Percentiles rank a stretch among this genome's conserved stretches.
These are phyloP conservation scores for Kryptolebias marmoratus DNA, from an alignment of 2,113 vertebrate genomes.

Conservation along the genomic window DNA sequence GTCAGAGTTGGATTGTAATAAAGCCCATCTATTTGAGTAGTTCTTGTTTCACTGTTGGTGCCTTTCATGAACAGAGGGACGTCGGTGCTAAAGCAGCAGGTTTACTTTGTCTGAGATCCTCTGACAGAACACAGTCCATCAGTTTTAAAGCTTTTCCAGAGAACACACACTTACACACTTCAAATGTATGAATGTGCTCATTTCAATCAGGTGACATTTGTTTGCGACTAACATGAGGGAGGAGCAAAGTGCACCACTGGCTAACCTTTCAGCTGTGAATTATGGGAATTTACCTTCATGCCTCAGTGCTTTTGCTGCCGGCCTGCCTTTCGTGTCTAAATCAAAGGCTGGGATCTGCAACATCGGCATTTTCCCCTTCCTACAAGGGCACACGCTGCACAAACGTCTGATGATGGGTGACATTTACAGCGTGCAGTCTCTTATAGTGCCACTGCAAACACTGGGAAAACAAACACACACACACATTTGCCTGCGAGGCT, in stretches of 20 bases:
- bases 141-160: slow-evolving; percentile 64
- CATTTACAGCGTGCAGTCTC: slow-evolving; percentile 76
- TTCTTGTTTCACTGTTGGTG: too few species aligned
- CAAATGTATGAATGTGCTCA: slow-evolving; percentile 65
- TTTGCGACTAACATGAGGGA: slow-evolving; percentile 84
- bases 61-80: too few species aligned
- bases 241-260: slow-evolving; percentile 79
- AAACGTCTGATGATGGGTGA: slow-evolving; percentile 76
- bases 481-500: slow-evolving; percentile 18
- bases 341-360: slow-evolving; percentile 90
- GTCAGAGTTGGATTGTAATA: too few species aligned
- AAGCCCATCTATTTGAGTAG: too few species aligned
- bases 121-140: slow-evolving; percentile 63
- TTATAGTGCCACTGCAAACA: slow-evolving; percentile 51
- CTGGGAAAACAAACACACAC: slow-evolving; percentile 25
- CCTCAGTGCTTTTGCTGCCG: slow-evolving; percentile 86
- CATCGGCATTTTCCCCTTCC: slow-evolving; percentile 90
- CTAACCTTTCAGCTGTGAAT: slow-evolving; percentile 96
- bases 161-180: slow-evolving; percentile 1
- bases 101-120: slow-evolving; percentile 23
- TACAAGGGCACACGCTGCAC: slow-evolving; percentile 82
- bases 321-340: slow-evolving; percentile 90
- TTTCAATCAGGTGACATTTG: slow-evolving; percentile 88
- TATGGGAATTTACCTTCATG: slow-evolving; percentile 98
- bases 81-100: too few species aligned